Conservation (phyloP, 2,797 vertebrate species). For the Apogon hyalosoma region DNA sequence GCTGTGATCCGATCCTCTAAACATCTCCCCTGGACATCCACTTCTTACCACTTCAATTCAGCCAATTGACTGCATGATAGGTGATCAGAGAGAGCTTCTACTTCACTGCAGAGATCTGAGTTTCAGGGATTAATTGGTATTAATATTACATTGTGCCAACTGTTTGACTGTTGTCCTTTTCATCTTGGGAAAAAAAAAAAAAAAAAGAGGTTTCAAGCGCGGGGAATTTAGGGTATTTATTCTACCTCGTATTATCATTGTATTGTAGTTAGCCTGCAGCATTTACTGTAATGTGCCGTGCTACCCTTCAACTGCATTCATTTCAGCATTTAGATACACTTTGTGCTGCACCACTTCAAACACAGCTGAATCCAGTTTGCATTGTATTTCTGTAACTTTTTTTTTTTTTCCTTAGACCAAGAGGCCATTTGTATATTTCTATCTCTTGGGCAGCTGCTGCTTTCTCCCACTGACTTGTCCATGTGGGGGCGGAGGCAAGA, state of each 20-base stretch:
- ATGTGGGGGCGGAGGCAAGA: constrained; percentile 37
- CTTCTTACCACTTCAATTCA: constrained; percentile 22
- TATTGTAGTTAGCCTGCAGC: neutral
- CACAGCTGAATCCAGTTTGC: constrained; percentile 31
- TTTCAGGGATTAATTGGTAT: constrained; percentile 49
- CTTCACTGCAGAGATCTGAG: constrained; percentile 26
- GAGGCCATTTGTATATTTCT: constrained; percentile 52
- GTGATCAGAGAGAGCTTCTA: constrained; percentile 35
- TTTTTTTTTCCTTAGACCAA: constrained; percentile 21
- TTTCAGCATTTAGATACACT: constrained; percentile 9
- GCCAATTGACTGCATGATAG: constrained; percentile 44
- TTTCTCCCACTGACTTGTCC: constrained; percentile 29
- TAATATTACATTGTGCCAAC: constrained; percentile 31
- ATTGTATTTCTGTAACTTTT: constrained; percentile 24
- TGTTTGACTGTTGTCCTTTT: constrained; percentile 5
- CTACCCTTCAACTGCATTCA: neutral
- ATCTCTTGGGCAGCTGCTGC: constrained; percentile 44
- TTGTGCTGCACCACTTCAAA: constrained; percentile 34
- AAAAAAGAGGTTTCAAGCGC: neutral
- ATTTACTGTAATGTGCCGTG: neutral
- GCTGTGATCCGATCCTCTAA: constrained; percentile 7
- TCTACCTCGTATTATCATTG: neutral
- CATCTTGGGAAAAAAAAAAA: constrained; percentile 1
- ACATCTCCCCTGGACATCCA: constrained; percentile 19
- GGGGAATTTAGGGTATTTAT: neutral